Percentiles rank a stretch among this genome's conserved stretches.
Conservation (phyloP, 1,140 invertebrate genomes). For the Mylabris phalerata region DNA sequence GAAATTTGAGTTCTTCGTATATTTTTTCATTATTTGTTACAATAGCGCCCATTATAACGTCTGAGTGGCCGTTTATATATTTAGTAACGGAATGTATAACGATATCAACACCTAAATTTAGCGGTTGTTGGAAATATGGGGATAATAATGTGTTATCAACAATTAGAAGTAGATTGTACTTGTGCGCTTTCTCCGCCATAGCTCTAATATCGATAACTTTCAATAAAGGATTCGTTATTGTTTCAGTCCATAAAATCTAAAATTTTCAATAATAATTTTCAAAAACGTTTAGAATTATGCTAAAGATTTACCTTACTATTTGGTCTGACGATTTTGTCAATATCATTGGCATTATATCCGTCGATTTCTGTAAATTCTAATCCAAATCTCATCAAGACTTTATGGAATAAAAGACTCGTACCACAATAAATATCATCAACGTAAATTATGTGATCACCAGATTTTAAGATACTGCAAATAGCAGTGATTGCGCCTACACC, state of each 20-base stretch:
- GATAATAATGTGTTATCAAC: constrained; percentile 94
- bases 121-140: constrained; percentile 71
- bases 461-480: constrained; percentile 64
- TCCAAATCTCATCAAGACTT: constrained; percentile 59
- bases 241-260: constrained; percentile 76
- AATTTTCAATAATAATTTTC: neutral
- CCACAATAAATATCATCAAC: constrained; percentile 96
- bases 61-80: constrained; percentile 83
- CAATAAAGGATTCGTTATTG: constrained; percentile 94
- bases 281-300: neutral
- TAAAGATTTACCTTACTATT: constrained; percentile 71
- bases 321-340: constrained; percentile 64
- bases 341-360: constrained; percentile 58
- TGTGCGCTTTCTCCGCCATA: constrained; percentile 53
- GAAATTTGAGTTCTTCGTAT: constrained; percentile 65
- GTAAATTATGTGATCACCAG: constrained; percentile 86
- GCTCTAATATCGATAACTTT: constrained; percentile 86
- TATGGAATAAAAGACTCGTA: constrained; percentile 61
- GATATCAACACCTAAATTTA: constrained; percentile 72
- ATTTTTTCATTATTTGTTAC: constrained; percentile 53
- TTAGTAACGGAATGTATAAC: constrained; percentile 76
- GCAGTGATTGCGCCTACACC: constrained; percentile 81
- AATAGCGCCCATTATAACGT: constrained; percentile 75
- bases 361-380: constrained; percentile 79
- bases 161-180: constrained; percentile 70